phyloP scores from a whole-genome alignment of 2,797 vertebrate species.

The Kryptolebias ocellatus region DNA sequence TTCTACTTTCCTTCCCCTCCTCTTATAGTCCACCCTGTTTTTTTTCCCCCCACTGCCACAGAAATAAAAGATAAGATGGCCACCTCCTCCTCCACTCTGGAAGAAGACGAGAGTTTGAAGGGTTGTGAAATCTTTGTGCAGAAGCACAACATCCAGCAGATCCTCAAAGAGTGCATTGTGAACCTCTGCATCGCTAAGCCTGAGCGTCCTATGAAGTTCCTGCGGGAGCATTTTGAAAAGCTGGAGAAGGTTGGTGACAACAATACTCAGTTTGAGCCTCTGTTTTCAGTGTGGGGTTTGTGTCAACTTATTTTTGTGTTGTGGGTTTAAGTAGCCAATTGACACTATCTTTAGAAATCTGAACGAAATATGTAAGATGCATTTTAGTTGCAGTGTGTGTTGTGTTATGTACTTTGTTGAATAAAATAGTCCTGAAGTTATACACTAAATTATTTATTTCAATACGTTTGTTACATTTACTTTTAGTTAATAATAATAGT shows the following conservation, averaged over 20 bases:
- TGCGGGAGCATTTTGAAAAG: conserved; percentile 96
- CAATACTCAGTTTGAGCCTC: conserved; percentile 24
- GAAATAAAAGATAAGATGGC: conserved; percentile 91
- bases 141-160: conserved; percentile 95
- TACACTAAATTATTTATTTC: too few species aligned
- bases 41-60: conserved; percentile 69
- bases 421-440: too few species aligned
- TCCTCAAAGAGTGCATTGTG: conserved; percentile 96
- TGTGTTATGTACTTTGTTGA: background rate
- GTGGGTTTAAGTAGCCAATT: background rate
- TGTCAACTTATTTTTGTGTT: conserved; percentile 8
- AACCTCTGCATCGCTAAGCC: conserved; percentile 95
- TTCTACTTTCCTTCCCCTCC: conserved; percentile 49
- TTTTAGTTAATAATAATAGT: too few species aligned
- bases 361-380: background rate
- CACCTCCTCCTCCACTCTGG: conserved; percentile 85
- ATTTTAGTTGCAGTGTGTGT: conserved; percentile 8
- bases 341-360: conserved; percentile 5
- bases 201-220: conserved; percentile 95
- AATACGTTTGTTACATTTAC: too few species aligned
- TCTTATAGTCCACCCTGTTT: conserved; percentile 71
- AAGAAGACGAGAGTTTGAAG: conserved; percentile 95
- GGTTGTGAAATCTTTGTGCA: conserved; percentile 96
- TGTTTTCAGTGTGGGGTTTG: conserved; percentile 22
- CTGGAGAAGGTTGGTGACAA: conserved; percentile 93